Conservation (phyloP, 2,113 vertebrate species). For the Eubucco bourcierii region DNA sequence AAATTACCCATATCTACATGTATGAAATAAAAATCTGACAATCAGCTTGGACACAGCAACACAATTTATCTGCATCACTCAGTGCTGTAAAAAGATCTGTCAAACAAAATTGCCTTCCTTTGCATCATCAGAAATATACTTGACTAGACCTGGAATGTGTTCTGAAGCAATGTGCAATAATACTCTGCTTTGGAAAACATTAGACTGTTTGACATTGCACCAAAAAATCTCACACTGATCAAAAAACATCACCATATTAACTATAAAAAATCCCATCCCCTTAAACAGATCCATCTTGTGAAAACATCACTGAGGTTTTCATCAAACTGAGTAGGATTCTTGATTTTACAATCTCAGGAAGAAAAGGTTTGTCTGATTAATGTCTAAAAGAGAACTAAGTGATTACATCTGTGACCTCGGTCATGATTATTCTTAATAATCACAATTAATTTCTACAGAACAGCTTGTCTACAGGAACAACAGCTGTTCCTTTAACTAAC, state of each 20-base stretch:
- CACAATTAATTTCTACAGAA: conserved; percentile 71
- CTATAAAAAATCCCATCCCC: neutral
- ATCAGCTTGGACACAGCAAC: no score
- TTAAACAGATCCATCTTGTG: neutral
- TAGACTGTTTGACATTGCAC: neutral
- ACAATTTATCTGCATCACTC: no score
- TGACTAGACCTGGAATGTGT: neutral
- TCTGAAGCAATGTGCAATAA: neutral
- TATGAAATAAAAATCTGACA: no score
- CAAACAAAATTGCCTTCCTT: neutral
- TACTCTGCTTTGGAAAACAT: neutral
- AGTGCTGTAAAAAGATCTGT: neutral
- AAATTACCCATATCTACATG: no score
- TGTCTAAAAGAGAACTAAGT: neutral
- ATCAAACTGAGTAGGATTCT: neutral
- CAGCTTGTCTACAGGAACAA: conserved; percentile 63
- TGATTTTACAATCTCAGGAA: conserved; percentile 8
- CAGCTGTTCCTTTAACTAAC: conserved; percentile 67
- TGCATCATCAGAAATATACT: neutral
- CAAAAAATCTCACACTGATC: neutral
- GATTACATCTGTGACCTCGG: conserved; percentile 32
- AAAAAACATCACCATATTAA: neutral
- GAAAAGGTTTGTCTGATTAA: conserved; percentile 33
- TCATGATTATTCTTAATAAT: conserved; percentile 74
- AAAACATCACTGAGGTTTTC: neutral